These are phyloP conservation scores for Anarhynchus alexandrinus DNA, from an alignment of 2,113 vertebrate genomes.

Conservation along the genomic window DNA sequence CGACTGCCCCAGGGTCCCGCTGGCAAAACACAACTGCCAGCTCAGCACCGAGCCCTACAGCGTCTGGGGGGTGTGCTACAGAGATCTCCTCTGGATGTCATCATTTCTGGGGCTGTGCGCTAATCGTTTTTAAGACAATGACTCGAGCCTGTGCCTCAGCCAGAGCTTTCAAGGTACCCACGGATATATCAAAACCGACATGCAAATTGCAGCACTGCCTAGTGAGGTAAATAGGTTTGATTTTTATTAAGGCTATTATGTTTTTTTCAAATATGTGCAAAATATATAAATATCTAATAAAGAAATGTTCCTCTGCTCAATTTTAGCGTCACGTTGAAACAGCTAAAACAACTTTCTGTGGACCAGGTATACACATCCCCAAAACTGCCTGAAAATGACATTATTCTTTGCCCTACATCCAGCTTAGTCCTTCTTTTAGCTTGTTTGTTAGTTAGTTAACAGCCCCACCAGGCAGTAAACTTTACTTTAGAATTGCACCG, in stretches of 20 bases:
- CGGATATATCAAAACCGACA: background rate
- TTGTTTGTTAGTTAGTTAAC: background rate
- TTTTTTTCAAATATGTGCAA: background rate
- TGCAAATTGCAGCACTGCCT: background rate
- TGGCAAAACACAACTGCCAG: background rate
- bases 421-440: background rate
- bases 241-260: background rate
- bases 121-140: background rate
- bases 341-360: background rate
- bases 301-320: background rate
- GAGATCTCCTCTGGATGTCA: background rate
- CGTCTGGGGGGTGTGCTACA: background rate
- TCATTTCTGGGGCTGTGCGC: background rate
- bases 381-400: background rate
- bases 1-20: background rate
- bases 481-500: background rate
- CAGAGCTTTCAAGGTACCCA: background rate
- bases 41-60: background rate
- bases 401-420: background rate
- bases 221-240: background rate
- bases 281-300: background rate
- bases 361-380: background rate
- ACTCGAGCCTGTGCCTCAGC: rapidly evolving
- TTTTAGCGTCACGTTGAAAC: background rate
- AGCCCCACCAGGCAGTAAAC: background rate